Percentiles rank a stretch among this genome's conserved stretches.
phyloP scores from a whole-genome alignment of 2,888 invertebrate species.

The Sarcophaga variegata region DNA sequence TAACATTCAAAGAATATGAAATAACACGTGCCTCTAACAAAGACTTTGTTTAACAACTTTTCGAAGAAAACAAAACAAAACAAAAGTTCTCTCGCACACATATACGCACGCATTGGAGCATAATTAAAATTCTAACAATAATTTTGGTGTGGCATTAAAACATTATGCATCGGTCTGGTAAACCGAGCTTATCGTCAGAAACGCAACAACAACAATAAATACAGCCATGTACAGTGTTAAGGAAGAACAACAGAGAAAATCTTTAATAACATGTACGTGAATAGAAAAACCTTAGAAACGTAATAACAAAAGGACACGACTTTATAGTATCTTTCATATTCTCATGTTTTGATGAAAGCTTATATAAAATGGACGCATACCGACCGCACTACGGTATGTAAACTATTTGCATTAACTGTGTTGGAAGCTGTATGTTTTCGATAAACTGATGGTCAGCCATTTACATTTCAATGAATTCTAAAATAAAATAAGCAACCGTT shows the following conservation, averaged over 20 bases:
- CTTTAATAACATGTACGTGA: conserved; percentile 34
- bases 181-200: neutral
- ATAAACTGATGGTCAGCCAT: too few relatives aligned
- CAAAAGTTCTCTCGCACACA: neutral
- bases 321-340: too few relatives aligned
- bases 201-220: neutral
- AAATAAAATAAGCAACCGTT: too few relatives aligned
- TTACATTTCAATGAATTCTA: too few relatives aligned
- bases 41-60: neutral
- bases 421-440: too few relatives aligned
- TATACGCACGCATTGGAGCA: neutral
- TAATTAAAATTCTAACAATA: conserved; percentile 29
- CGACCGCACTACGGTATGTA: too few relatives aligned
- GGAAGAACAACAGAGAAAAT: neutral
- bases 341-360: too few relatives aligned
- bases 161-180: neutral
- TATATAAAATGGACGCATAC: too few relatives aligned
- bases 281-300: too few relatives aligned
- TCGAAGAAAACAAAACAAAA: neutral
- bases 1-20: neutral
- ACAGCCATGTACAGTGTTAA: neutral
- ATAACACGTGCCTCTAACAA: conserved; percentile 49
- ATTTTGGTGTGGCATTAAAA: neutral
- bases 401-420: too few relatives aligned
- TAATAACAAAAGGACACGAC: too few relatives aligned